phyloP scores from a whole-genome alignment of 2,113 vertebrate species.

The Poecilia latipinna region DNA sequence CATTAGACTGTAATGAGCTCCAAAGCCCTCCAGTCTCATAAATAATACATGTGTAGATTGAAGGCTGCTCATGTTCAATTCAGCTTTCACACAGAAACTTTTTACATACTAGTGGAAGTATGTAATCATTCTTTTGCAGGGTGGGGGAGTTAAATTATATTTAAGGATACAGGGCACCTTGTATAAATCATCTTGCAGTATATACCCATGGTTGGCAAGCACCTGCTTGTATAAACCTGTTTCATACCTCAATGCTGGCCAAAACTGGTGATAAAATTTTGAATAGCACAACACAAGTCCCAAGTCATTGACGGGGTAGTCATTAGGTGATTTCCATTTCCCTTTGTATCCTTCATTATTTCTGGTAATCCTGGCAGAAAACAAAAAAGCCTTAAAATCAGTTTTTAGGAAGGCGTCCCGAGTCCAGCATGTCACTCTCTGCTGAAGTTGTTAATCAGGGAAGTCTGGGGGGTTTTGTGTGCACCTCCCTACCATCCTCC shows the following conservation, averaged over 20 bases:
- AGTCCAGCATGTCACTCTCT: no score
- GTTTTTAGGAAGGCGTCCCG: no score
- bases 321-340: background rate
- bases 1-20: conserved; percentile 54
- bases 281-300: background rate
- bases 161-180: background rate
- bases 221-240: background rate
- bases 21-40: conserved; percentile 22
- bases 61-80: conserved; percentile 15
- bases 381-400: no score
- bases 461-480: no score
- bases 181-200: background rate
- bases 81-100: conserved; percentile 29
- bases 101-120: background rate
- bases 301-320: background rate
- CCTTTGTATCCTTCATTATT: background rate
- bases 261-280: background rate
- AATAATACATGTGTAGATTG: conserved; percentile 46
- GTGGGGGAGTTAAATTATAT: background rate
- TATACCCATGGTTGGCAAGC: background rate
- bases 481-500: no score
- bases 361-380: background rate
- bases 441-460: no score
- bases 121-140: no score
- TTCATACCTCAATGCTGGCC: background rate